Conservation (phyloP, 2,888 invertebrate species). For the Capitulum mitella region DNA sequence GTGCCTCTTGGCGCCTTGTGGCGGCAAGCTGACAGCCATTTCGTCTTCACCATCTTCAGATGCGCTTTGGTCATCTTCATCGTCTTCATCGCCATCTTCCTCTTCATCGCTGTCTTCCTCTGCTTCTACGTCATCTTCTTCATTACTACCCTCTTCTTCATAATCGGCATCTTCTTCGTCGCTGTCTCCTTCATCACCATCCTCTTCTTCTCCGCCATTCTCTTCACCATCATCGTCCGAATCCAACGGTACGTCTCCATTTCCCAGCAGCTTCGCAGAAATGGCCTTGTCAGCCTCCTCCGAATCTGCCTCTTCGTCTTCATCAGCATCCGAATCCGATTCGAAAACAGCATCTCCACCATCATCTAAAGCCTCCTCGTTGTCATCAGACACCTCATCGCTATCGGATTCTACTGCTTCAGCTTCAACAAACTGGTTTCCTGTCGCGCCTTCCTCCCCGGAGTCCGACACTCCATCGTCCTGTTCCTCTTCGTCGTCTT, state of each 20-base stretch:
- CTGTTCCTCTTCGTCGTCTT: background rate
- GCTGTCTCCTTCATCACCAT: background rate
- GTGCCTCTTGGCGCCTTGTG: background rate
- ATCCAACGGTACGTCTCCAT: background rate
- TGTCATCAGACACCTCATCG: background rate
- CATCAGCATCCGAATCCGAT: background rate
- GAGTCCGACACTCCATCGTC: background rate
- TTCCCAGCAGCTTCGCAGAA: background rate
- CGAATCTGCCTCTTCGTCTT: background rate
- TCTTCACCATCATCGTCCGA: background rate
- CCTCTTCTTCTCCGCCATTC: background rate
- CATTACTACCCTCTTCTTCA: background rate
- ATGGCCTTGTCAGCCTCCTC: background rate
- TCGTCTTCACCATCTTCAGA: background rate
- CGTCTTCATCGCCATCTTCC: background rate
- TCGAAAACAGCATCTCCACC: background rate
- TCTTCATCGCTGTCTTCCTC: background rate
- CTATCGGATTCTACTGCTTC: background rate
- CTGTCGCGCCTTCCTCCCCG: too few species aligned
- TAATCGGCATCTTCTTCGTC: background rate
- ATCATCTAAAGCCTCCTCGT: background rate
- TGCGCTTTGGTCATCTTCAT: background rate
- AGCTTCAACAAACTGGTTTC: background rate
- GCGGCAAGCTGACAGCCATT: too few species aligned
- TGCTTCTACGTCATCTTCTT: background rate